Evolutionary conservation across 2,113 vertebrate species (phyloP).

Genomic region (Chloropsis cyanopogon): DNA sequence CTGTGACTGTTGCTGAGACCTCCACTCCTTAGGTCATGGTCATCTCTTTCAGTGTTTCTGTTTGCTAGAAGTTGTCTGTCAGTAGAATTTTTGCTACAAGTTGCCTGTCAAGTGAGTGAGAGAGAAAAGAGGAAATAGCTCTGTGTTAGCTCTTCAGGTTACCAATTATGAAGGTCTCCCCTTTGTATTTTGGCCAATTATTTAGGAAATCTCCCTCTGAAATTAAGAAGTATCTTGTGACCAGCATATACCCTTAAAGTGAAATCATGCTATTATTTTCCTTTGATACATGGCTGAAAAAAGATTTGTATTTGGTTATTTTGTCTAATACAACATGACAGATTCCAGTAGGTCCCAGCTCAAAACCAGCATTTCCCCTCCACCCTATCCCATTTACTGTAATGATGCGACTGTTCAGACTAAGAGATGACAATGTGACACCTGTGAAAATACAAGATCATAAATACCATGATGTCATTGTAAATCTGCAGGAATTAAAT

Average conservation of each 20-base stretch:
- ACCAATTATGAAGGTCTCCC: background rate
- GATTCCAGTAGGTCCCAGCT: background rate
- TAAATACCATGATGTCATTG: background rate
- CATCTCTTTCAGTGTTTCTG: background rate
- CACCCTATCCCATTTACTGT: background rate
- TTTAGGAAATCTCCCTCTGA: background rate
- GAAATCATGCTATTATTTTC: background rate
- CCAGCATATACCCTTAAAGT: background rate
- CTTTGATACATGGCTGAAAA: background rate
- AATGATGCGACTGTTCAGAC: background rate
- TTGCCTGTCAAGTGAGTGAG: background rate
- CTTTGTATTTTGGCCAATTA: background rate
- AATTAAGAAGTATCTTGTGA: background rate
- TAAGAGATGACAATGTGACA: background rate
- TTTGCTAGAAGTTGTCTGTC: background rate
- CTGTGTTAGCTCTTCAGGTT: background rate
- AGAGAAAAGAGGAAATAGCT: background rate
- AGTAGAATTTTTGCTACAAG: background rate
- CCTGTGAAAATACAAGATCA: constrained; percentile 43
- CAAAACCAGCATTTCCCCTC: background rate
- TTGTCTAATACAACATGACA: background rate
- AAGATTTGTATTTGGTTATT: background rate
- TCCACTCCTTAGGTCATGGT: background rate
- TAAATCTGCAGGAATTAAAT: background rate
- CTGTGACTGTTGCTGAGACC: background rate